Base-by-base conservation (phyloP, 2,113 vertebrate genomes). In the Cepphus grylle region DNA sequence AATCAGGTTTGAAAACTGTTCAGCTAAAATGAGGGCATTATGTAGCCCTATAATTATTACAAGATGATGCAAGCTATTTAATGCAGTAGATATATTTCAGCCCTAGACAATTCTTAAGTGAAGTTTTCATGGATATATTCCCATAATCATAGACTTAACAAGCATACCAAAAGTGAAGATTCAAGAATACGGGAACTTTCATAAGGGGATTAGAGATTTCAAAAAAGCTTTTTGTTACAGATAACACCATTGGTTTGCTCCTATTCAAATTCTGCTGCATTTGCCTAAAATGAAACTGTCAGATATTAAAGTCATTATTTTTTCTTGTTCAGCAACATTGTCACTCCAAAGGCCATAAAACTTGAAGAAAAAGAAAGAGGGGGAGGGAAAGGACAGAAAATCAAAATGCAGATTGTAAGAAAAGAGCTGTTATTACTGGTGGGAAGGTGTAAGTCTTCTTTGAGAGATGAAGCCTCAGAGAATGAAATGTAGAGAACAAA, bases 81-180 rank as follows among this genome's bases (percentile, higher is more conserved):
- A 90, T 59, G 34, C 43, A 90, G 34, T 30, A 85, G 56, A 71
- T 82, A 27, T 56, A 52, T 79, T 95, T 87, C 66, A 79, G 61
- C 29, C 43, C 56, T 52, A 79, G 81, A 93, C 22, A 88, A 82
- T 82, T 81, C 20, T 83, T 86, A 79, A 87, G 70, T 90, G 81
- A 65, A 76, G 76, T 95, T 94, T 92, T 94, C 90, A 93, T 85
- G 85, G 88, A 67, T 93, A 82, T 93, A 76, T 80, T 89, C 62
- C 61, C 52, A 79, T 76, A 94, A 93, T 94, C 56, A 52, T 18
- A 74, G 78, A 63, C 26, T 90, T 94, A 92, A 90, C 65, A 96
- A 89, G 90, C 87, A 58, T 87, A 66, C 50, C 12, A 92, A 82
- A 92, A 88, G 0, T 56, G 66, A 92, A 72, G 32, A 90, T 77